Conservation (phyloP, 2,888 invertebrate species). For the Esperia sulphurella region DNA sequence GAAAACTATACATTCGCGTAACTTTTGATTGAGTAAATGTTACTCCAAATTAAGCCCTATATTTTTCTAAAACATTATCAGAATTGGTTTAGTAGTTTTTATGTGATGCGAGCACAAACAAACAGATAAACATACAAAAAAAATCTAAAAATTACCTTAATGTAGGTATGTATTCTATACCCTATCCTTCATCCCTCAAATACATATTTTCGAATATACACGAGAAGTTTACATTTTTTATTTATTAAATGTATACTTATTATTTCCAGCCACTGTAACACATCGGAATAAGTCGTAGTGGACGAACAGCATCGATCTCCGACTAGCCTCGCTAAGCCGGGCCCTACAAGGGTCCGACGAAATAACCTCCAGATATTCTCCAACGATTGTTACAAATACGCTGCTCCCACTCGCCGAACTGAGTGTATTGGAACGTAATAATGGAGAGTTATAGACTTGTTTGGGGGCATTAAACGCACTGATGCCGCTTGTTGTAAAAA, state of each 20-base stretch:
- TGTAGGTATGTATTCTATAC: no score
- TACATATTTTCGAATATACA: no score
- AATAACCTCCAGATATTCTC: constrained; percentile 48
- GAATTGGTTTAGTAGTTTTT: no score
- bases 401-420: constrained; percentile 36
- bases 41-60: no score
- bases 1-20: no score
- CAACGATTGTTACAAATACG: constrained; percentile 48
- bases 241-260: background rate
- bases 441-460: constrained; percentile 28
- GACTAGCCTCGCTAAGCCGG: constrained; percentile 46
- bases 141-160: no score
- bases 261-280: constrained; percentile 31
- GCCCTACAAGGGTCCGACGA: constrained; percentile 37
- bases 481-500: background rate
- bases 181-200: no score
- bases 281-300: constrained; percentile 34
- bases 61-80: no score
- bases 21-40: no score
- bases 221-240: no score
- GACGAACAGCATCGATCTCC: constrained; percentile 49
- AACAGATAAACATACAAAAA: no score
- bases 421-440: constrained; percentile 35
- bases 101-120: no score
- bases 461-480: background rate